Conservation (phyloP, 2,113 vertebrate genomes). For the Nicator chloris region DNA sequence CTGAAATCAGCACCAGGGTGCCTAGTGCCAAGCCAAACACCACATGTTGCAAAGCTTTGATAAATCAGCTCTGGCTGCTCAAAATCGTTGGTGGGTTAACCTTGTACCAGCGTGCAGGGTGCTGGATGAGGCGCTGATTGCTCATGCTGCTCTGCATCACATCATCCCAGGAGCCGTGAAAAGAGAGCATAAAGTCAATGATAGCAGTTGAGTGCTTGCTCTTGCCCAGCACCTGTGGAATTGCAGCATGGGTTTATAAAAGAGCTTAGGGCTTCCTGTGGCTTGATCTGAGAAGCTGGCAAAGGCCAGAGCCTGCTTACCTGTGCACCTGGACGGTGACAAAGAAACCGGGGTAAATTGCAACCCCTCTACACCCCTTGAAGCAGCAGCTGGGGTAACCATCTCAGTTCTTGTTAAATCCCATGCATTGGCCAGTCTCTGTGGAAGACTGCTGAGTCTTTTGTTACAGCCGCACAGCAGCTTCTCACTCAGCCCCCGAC, state of each 20-base stretch:
- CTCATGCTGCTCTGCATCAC: rapidly evolving
- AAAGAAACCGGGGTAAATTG: background rate
- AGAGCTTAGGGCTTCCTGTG: background rate
- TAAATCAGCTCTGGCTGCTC: background rate
- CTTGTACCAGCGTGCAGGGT: background rate
- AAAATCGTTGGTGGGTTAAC: background rate
- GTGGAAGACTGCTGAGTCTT: background rate
- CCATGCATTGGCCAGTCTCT: background rate
- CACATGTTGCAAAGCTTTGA: background rate
- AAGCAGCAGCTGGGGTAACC: background rate
- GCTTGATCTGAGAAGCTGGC: background rate
- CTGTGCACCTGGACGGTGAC: background rate
- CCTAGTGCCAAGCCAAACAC: background rate
- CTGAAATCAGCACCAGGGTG: background rate
- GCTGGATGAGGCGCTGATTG: rapidly evolving
- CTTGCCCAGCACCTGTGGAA: rapidly evolving
- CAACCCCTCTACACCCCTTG: background rate
- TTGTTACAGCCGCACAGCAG: background rate
- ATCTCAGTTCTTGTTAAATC: background rate
- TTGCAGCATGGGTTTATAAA: background rate
- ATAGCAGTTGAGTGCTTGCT: rapidly evolving
- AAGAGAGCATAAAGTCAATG: background rate
- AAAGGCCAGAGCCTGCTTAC: background rate
- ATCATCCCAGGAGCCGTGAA: rapidly evolving
- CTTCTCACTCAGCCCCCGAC: background rate